Percentiles rank a stretch among this genome's conserved stretches.
Evolutionary conservation across 2,888 invertebrate genomes (phyloP).

Genomic region (Pristionchus maxplancki): DNA sequence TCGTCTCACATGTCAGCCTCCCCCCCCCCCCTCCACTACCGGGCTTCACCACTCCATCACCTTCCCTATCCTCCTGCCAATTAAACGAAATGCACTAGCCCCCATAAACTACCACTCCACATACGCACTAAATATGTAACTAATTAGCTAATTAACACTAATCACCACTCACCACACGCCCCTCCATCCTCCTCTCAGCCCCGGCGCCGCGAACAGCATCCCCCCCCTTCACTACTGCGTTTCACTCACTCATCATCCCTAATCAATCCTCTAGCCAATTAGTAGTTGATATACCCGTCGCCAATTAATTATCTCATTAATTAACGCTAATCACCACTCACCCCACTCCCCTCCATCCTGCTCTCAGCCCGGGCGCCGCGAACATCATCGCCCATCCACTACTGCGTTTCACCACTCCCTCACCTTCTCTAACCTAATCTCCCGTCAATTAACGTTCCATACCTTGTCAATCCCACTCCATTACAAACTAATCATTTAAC

Average conservation of each 20-base stretch:
- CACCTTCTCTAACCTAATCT: no score
- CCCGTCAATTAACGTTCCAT: no score
- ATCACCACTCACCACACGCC: background rate
- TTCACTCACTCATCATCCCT: no score
- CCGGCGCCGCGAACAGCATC: background rate
- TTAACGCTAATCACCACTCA: no score
- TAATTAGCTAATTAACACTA: background rate
- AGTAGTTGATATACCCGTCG: no score
- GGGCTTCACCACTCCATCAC: background rate
- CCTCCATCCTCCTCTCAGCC: conserved; percentile 5
- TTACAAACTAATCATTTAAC: no score
- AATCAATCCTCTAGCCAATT: background rate
- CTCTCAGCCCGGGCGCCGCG: background rate
- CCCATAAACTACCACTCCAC: background rate
- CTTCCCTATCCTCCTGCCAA: no score
- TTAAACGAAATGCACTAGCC: no score
- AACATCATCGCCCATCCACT: background rate
- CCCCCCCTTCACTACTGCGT: background rate
- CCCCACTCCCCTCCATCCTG: background rate
- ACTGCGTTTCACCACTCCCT: background rate
- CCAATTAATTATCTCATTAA: no score
- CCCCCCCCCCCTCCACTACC: background rate
- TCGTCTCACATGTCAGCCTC: no score
- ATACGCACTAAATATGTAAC: no score
- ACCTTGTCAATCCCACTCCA: background rate